These are phyloP conservation scores for Eustalomyia histrio DNA, from an alignment of 2,888 invertebrate genomes.

Conservation along the genomic window DNA sequence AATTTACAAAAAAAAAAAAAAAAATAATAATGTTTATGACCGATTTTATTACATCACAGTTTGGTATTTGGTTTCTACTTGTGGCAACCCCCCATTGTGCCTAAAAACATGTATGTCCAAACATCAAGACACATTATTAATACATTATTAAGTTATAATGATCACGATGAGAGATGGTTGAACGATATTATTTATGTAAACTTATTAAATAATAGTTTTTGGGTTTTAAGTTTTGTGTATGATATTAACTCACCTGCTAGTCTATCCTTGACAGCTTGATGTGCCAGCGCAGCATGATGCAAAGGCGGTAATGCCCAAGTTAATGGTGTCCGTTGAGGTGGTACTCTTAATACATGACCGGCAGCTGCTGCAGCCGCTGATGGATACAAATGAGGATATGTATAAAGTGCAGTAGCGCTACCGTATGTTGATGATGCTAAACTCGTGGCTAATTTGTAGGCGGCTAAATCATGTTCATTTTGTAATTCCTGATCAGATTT, in stretches of 20 bases:
- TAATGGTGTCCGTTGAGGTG: conserved; percentile 83
- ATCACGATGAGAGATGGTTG: not conserved
- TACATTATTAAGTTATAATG: conserved; percentile 35
- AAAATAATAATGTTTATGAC: not conserved
- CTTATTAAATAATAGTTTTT: not conserved
- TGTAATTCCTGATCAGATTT: conserved; percentile 77
- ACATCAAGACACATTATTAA: conserved; percentile 50
- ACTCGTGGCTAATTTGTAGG: conserved; percentile 78
- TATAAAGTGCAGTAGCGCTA: conserved; percentile 76
- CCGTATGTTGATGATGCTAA: conserved; percentile 78
- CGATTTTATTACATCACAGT: not conserved
- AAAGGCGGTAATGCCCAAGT: conserved; percentile 80
- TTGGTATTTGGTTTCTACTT: not conserved
- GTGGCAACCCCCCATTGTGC: conserved; percentile 21
- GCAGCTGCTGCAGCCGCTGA: conserved; percentile 76
- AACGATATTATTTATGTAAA: not conserved
- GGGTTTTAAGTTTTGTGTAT: not conserved
- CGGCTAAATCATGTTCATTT: conserved; percentile 78
- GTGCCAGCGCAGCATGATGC: conserved; percentile 86
- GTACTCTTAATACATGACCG: conserved; percentile 89
- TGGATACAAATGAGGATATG: conserved; percentile 80
- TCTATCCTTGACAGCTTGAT: conserved; percentile 91
- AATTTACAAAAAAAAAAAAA: no score
- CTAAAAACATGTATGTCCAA: conserved; percentile 19
- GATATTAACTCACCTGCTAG: conserved; percentile 85